Conservation (phyloP, 2,797 vertebrate species). For the Tiaroga cobitis region DNA sequence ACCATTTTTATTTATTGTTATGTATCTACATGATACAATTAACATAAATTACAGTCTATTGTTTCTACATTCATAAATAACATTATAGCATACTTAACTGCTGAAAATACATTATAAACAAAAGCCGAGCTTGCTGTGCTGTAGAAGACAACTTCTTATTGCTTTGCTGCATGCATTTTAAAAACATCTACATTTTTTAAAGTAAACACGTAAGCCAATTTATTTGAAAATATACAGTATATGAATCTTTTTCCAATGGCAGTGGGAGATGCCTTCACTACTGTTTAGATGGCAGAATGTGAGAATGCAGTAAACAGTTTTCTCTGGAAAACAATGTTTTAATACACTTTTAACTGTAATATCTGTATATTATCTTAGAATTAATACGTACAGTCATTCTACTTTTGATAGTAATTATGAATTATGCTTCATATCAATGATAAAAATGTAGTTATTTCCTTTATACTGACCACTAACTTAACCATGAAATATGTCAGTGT, state of each 20-base stretch:
- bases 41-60: slow-evolving; percentile 10
- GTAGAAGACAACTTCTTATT: neutral
- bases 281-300: neutral
- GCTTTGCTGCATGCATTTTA: slow-evolving; percentile 1
- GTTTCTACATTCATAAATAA: neutral
- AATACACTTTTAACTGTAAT: neutral
- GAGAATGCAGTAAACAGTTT: neutral
- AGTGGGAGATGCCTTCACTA: neutral
- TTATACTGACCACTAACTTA: neutral
- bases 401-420: neutral
- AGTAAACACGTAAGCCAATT: neutral
- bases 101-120: neutral
- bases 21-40: neutral
- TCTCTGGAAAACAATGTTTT: too few species aligned
- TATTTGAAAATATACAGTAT: neutral
- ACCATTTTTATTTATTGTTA: neutral
- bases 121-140: slow-evolving; percentile 4
- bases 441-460: neutral
- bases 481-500: neutral
- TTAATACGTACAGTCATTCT: neutral
- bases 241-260: neutral
- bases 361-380: neutral
- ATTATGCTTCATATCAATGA: neutral
- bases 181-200: neutral
- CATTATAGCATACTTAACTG: neutral